Conservation (phyloP, 2,888 invertebrate species). For the Elgonia sp. region DNA sequence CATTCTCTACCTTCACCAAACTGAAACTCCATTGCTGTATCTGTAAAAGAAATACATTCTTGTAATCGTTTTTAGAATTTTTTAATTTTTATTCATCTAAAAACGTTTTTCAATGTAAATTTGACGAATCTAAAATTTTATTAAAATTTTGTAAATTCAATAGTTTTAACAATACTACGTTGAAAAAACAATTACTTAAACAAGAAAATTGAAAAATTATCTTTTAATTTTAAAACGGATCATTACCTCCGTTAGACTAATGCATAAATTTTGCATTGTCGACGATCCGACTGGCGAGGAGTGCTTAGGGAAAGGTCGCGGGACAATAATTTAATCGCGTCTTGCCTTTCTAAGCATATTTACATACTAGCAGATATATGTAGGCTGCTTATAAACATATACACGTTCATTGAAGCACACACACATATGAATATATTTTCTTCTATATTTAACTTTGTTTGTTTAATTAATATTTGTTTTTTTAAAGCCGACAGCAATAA, state of each 20-base stretch:
- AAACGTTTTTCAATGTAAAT: too few relatives aligned
- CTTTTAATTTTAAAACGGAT: slow-evolving; percentile 62
- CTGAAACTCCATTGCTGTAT: slow-evolving; percentile 93
- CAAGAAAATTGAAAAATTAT: background rate
- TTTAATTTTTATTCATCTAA: too few relatives aligned
- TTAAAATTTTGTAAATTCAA: too few relatives aligned
- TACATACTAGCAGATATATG: slow-evolving; percentile 74
- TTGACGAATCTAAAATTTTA: too few relatives aligned
- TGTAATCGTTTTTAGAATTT: too few relatives aligned
- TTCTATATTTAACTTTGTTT: slow-evolving; percentile 32
- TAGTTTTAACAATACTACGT: too few relatives aligned
- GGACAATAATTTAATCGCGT: slow-evolving; percentile 76
- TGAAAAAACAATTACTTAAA: too few relatives aligned
- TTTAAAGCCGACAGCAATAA: background rate
- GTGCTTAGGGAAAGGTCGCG: slow-evolving; percentile 69
- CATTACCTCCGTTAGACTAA: slow-evolving; percentile 56
- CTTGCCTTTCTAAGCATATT: slow-evolving; percentile 75
- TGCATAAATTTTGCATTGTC: slow-evolving; percentile 74
- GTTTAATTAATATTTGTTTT: slow-evolving; percentile 47
- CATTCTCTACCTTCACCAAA: slow-evolving; percentile 91
- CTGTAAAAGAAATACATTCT: slow-evolving; percentile 86
- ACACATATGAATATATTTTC: background rate
- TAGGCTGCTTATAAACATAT: slow-evolving; percentile 55
- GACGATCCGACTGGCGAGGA: slow-evolving; percentile 67
- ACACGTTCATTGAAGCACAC: slow-evolving; percentile 8